These are phyloP conservation scores for Brevimyrus niger DNA, from an alignment of 2,113 vertebrate species.

Conservation along the genomic window DNA sequence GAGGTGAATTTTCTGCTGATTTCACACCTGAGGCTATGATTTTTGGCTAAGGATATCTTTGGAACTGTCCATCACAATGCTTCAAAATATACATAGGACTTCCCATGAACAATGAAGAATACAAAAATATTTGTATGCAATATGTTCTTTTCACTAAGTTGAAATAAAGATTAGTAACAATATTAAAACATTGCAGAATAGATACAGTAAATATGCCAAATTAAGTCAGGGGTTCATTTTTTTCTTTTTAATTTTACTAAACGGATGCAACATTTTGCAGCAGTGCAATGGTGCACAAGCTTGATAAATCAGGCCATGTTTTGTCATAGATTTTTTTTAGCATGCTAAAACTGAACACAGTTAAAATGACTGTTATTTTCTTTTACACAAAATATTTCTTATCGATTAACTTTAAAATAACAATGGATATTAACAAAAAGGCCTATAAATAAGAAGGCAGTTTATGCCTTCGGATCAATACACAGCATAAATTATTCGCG, in stretches of 20 bases:
- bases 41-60: neutral
- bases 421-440: slow-evolving; percentile 12
- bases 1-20: neutral
- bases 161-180: neutral
- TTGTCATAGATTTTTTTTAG: neutral
- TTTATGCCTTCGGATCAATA: slow-evolving; percentile 16
- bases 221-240: neutral
- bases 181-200: neutral
- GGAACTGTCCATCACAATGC: neutral
- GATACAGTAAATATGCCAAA: neutral
- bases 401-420: slow-evolving; percentile 18
- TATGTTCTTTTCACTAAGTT: neutral
- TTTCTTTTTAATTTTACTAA: neutral
- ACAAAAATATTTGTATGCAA: neutral
- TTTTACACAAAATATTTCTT: slow-evolving; percentile 1
- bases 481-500: neutral
- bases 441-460: slow-evolving; percentile 10
- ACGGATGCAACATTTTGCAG: neutral
- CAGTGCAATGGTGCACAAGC: neutral
- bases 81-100: neutral
- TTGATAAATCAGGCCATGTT: neutral
- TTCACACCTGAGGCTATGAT: neutral
- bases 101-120: neutral
- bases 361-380: neutral
- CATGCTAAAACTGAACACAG: neutral